Base-by-base conservation (phyloP, 2,888 invertebrate genomes). In the Herminia tarsipennalis region DNA sequence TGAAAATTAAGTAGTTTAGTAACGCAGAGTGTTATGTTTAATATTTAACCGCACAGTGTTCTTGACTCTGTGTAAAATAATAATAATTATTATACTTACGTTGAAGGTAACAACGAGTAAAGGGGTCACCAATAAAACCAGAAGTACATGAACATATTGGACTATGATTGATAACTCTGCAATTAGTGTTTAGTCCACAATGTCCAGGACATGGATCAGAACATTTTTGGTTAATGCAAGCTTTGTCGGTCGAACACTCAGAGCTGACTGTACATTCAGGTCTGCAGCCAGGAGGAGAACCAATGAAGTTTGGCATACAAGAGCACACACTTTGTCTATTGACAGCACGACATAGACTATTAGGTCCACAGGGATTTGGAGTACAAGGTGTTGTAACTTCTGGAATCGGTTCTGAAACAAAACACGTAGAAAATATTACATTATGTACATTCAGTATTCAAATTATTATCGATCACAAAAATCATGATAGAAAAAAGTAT, bases 191-290 rank as follows among this genome's bases (percentile, higher is more conserved):
- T 70, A 88, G 86, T 27, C 95, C 95, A 68, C 95, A 96, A 36
- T 93, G 93, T 45, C 93, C 94, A 20, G 93, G 93, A 60, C 97
- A 97, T 22, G 97, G 97, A 78, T 96, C 93, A 14, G 88, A 76
- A 76, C 97, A 97, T 84, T 95, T 96, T 61, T 94, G 94, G 70
- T 95, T 94, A 6, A 95, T 86, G 70, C 97, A 97, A 2, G 96
- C 95, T 71, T 93, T 94, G 59, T 94, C 93, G 10, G 91, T 86
- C 1, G 94, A 76, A 78, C 97, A 97, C 79, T 96, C 96, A 0
- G 95, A 94, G 68, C 95, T 96, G 18, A 94, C 92, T 17, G 94
- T 94, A 76, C 96, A 97, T 83, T 96, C 96, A 5, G 96, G 96
- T 61, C 96, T 92, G 76, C 96, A 96, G 8, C 94, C 94, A 46